Evolutionary conservation across 2,113 vertebrate species (phyloP), one percentile per base, ranked within the genome.

Genomic region (Elaphurus davidianus): DNA sequence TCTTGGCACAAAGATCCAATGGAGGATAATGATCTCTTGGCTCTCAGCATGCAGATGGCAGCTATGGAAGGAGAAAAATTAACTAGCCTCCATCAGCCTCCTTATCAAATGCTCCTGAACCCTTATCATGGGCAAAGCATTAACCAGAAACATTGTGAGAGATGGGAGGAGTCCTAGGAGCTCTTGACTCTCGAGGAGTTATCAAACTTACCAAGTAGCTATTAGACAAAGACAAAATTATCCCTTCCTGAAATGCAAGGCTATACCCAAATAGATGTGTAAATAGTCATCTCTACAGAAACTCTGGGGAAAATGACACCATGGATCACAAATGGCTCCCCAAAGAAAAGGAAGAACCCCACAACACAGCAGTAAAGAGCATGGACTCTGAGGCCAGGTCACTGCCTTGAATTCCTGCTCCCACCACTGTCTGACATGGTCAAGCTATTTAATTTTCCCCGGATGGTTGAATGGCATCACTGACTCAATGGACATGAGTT

Each of bases 351-450:
- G 25, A 67, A 50, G 10, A 23, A 0, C 10, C 5, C 11, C 1
- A 13, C 9, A 59, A 15, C 27, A 6, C 0, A 33, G 43, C 3
- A 9, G 55, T 17, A 23, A 50, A 21, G 4, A 17, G 25, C 1
- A 0, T 12, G 16, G 55, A 25, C 40, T 19, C n/a, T 1, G 76
- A 64, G 64, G 57, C 19, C 62, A 27, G 67, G 17, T 19, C 3
- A 1, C 57, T 3, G 6, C 27, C 36, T 43, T 45, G 21, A 50
- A 36, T 74, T 55, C 36, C 50, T 52, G 40, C 57, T 64, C 30
- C 85, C 57, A 52, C 1, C 36, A 4, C 71, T 55, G 9, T 62
- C 33, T 7, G 62, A 79, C 28, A 59, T 28, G 64, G 7, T 40
- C 62, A 59, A 55, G n/a, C 12, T 27, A 17, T n/a, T 79, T 12